These are phyloP conservation scores for Ceratosolen fusciceps DNA, from an alignment of 1,140 invertebrate species.

Conservation along the genomic window DNA sequence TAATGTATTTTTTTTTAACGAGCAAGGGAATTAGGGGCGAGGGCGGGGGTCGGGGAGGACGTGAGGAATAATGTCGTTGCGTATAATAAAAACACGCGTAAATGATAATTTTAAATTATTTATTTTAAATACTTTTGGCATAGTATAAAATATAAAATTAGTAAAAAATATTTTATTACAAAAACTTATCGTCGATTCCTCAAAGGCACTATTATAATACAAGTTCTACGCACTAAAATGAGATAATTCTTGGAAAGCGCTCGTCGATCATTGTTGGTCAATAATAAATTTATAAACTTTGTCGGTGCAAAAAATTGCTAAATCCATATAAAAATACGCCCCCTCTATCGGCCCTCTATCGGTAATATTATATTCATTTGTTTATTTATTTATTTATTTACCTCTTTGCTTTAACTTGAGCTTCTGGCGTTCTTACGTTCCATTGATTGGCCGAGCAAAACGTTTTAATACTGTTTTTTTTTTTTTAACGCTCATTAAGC, in stretches of 20 bases:
- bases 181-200: slow-evolving; percentile 33
- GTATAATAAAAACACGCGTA: neutral
- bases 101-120: slow-evolving; percentile 33
- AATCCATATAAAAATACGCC: slow-evolving; percentile 39
- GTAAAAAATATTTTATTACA: slow-evolving; percentile 43
- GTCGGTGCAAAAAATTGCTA: slow-evolving; percentile 18
- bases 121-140: slow-evolving; percentile 37
- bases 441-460: neutral
- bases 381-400: slow-evolving; percentile 6
- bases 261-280: slow-evolving; percentile 22
- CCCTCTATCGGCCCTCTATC: no score
- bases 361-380: no score
- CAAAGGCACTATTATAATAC: slow-evolving; percentile 48
- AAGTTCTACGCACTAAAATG: slow-evolving; percentile 32
- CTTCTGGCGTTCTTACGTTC: neutral
- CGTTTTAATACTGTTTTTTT: neutral
- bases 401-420: no score
- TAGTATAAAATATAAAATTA: slow-evolving; percentile 45
- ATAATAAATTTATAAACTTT: slow-evolving; percentile 16
- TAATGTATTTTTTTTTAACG: no score
- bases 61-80: no score
- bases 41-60: no score
- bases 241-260: slow-evolving; percentile 42
- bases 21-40: neutral
- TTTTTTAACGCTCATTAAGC: slow-evolving; percentile 15